phyloP scores from a whole-genome alignment of 2,888 invertebrate genomes.

The Suillia variegata region DNA sequence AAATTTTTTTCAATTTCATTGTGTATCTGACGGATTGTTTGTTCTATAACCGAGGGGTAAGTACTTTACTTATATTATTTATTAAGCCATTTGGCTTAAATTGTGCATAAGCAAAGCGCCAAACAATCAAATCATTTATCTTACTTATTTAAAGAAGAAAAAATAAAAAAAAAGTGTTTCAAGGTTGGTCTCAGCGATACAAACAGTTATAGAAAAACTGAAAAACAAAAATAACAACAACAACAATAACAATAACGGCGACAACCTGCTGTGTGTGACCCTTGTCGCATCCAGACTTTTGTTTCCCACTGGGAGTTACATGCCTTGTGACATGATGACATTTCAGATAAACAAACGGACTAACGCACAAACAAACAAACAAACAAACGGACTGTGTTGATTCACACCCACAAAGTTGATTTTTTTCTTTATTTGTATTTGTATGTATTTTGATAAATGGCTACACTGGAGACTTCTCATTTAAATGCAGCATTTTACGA shows the following conservation, averaged over 20 bases:
- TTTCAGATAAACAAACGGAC: neutral
- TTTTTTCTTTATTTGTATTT: no score
- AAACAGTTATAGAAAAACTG: no score
- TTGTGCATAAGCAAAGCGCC: no score
- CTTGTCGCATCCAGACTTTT: neutral
- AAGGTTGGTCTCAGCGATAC: no score
- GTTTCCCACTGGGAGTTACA: slow-evolving; percentile 5
- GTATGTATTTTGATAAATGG: neutral
- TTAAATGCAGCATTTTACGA: no score
- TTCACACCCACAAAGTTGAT: neutral
- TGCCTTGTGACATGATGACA: slow-evolving; percentile 2
- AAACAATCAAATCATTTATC: neutral
- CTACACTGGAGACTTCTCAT: neutral
- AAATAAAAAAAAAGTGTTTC: no score
- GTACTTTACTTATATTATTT: neutral
- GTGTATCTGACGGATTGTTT: no score
- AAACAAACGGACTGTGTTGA: no score
- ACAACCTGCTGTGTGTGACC: neutral
- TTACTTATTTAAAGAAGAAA: neutral
- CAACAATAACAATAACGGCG: neutral
- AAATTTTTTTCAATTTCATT: neutral
- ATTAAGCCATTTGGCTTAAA: neutral
- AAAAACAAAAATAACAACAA: no score
- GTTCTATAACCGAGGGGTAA: no score
- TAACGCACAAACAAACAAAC: no score